Base-by-base conservation (phyloP, 2,113 vertebrate species). In the Sakesphorus luctuosus region DNA sequence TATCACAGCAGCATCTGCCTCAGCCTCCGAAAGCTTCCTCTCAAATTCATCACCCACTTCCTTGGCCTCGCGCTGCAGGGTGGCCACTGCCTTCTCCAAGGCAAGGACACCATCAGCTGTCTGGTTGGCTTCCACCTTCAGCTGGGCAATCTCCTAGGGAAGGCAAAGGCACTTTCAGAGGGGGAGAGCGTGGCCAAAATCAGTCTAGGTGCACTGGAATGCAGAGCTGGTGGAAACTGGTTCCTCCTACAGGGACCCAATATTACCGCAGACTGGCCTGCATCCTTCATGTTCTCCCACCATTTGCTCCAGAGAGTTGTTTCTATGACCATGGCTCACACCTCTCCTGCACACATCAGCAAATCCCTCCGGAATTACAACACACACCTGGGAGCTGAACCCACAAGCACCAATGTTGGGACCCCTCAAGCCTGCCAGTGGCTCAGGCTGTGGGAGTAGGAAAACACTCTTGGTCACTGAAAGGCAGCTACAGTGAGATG, bases 91-190 rank as follows among this genome's bases (percentile, higher is more conserved):
- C 79, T 97, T 98, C 91, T 98, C 98, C 88, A 98, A 88, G 31
- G 95, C 91, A 0, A 98, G 97, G 79, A 98, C 96, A 0, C 97
- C 93, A 9, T 98, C 98, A 6, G 98, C 98, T 0, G 98, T 98
- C 96, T 72, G 96, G 36, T 98, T 98, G 87, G 97, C 97, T 86
- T 98, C 97, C 63, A 96, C 86, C 67, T 83, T 97, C 94, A 98
- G 94, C 75, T 7, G 80, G 11, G 81, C 67, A 43, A 98, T 98
- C 63, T 98, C 98, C 98, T 98, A 56, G 62, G 83, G 20, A 84
- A 93, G 68, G 44, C 76, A 92, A 96, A 82, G 53, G 52, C 52
- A 78, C 40, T 21, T 49, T 86, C 75, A 89, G 85, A 59, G 44
- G n/a, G 36, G 24, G 62, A 77, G 33, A 80, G 26, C 11, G 46